A percentile compares a stretch with the other conserved stretches of the same genome.
Conservation (phyloP, 2,113 vertebrate species). For the Seriola aureovittata region DNA sequence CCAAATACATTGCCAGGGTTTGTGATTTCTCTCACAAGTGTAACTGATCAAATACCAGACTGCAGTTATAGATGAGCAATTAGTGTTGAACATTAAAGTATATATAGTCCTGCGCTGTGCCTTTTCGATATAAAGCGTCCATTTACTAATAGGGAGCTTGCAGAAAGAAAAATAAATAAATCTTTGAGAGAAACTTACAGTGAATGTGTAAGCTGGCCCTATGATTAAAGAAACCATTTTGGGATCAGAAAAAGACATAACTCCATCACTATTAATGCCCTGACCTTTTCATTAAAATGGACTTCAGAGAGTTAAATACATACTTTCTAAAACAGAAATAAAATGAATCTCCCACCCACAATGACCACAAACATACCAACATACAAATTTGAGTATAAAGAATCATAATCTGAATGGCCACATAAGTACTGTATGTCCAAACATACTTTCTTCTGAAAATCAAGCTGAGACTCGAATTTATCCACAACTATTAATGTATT, state of each 20-base stretch:
- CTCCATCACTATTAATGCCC: conserved; percentile 12
- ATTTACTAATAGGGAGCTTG: conserved; percentile 8
- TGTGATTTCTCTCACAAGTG: conserved; percentile 19
- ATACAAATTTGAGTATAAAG: conserved; percentile 3
- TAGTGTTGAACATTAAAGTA: conserved; percentile 27
- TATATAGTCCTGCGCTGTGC: background rate
- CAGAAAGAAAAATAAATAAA: conserved; percentile 12
- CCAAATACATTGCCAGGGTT: conserved; percentile 15
- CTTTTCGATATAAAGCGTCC: conserved; percentile 13
- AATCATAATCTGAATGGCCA: background rate
- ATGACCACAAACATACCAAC: conserved; percentile 2
- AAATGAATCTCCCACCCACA: conserved; percentile 9
- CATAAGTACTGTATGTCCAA: background rate
- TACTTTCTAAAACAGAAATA: conserved; percentile 14
- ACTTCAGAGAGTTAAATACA: conserved; percentile 1
- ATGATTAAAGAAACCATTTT: conserved; percentile 45
- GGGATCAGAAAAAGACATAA: conserved; percentile 1
- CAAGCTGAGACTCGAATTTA: conserved; percentile 8
- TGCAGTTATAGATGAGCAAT: conserved; percentile 26
- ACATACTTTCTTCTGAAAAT: background rate
- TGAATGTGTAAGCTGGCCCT: background rate
- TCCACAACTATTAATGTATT: too few species aligned
- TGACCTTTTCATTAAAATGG: conserved; percentile 12
- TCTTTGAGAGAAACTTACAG: conserved; percentile 19
- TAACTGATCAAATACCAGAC: conserved; percentile 40